phyloP scores from a whole-genome alignment of 1,140 invertebrate genomes.

The Halotydeus destructor region DNA sequence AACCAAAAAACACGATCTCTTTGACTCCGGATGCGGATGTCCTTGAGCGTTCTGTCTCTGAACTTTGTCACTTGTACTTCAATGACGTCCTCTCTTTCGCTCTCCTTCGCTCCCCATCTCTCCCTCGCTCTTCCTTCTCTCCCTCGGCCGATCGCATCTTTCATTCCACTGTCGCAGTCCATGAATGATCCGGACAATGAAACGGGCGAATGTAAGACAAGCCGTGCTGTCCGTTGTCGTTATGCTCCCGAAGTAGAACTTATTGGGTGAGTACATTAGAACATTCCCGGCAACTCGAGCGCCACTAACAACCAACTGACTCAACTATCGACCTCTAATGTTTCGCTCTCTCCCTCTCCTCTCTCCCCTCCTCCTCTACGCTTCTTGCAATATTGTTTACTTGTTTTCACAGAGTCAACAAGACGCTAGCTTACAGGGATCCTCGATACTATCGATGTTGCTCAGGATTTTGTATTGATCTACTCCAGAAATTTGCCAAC shows the following conservation, averaged over 20 bases:
- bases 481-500: conserved; percentile 38
- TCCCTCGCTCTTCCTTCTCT: too few species aligned
- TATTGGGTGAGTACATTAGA: conserved; percentile 20
- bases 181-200: conserved; percentile 44
- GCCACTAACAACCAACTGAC: background rate
- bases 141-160: too few species aligned
- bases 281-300: background rate
- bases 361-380: background rate
- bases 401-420: conserved; percentile 43
- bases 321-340: background rate
- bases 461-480: conserved; percentile 89
- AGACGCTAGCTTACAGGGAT: conserved; percentile 49
- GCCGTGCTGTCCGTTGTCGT: conserved; percentile 63
- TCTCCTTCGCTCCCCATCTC: too few species aligned
- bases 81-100: too few species aligned
- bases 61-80: too few species aligned
- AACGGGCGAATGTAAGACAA: conserved; percentile 58
- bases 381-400: background rate
- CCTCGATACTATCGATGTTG: conserved; percentile 71
- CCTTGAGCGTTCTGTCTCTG: too few species aligned
- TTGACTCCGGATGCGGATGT: too few species aligned
- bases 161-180: too few species aligned
- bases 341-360: background rate
- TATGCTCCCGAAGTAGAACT: conserved; percentile 55
- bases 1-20: too few species aligned